Evolutionary conservation across 2,888 invertebrate genomes (phyloP).

Genomic region (Ligdia adustata): DNA sequence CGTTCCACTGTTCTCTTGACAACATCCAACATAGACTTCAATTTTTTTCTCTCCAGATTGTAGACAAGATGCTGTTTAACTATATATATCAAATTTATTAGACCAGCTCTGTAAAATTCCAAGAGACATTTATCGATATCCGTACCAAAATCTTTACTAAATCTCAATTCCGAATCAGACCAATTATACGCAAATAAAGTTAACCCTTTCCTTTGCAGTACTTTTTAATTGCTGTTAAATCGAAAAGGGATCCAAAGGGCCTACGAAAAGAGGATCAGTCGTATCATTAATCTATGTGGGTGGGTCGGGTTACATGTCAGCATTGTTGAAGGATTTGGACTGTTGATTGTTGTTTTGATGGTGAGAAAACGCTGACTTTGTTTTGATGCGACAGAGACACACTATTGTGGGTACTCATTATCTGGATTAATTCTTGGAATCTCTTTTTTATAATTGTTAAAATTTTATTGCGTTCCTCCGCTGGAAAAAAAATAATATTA

Average conservation of each 20-base stretch:
- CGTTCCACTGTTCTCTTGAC: too few relatives aligned
- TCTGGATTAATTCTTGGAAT: too few relatives aligned
- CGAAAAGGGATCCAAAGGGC: constrained; percentile 78
- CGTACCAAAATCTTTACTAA: constrained; percentile 33
- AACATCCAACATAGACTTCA: too few relatives aligned
- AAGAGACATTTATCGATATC: constrained; percentile 12
- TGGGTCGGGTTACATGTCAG: constrained; percentile 63
- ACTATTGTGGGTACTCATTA: too few relatives aligned
- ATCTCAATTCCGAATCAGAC: constrained; percentile 48
- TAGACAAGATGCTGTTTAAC: too few relatives aligned
- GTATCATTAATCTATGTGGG: constrained; percentile 77
- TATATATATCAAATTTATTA: too few relatives aligned
- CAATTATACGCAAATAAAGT: constrained; percentile 76
- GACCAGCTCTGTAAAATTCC: too few relatives aligned
- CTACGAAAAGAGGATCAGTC: constrained; percentile 59
- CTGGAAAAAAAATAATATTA: too few relatives aligned
- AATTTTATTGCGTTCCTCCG: too few relatives aligned
- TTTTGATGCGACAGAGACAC: too few relatives aligned
- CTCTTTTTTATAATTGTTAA: too few relatives aligned
- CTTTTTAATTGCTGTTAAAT: constrained; percentile 83
- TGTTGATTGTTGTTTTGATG: constrained; percentile 19
- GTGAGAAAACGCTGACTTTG: constrained; percentile 8
- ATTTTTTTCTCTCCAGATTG: too few relatives aligned
- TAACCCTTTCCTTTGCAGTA: constrained; percentile 70
- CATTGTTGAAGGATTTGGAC: constrained; percentile 23